These are phyloP conservation scores for Pelusios castaneus DNA, from an alignment of 2,113 vertebrate genomes.

Conservation along the genomic window DNA sequence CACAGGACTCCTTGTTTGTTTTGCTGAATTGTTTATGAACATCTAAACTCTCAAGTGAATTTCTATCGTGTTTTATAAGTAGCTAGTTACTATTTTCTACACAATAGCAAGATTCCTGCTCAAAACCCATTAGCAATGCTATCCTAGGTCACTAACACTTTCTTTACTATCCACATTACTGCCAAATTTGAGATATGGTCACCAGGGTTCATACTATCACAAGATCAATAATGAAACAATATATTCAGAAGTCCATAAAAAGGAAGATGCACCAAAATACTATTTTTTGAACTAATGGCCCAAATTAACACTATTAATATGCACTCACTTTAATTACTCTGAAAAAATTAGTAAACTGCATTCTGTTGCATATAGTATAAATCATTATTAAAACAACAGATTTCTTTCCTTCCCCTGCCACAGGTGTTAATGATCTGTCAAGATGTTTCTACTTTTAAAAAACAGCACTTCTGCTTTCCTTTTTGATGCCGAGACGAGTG, in stretches of 20 bases:
- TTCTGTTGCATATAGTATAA: constrained; percentile 19
- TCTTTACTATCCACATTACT: constrained; percentile 10
- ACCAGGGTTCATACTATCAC: not conserved
- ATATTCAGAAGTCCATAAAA: not conserved
- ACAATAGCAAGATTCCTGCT: not conserved
- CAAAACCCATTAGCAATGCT: not conserved
- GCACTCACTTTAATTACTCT: not conserved
- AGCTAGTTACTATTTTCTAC: not conserved
- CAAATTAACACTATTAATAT: constrained; percentile 27
- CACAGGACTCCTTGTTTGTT: too few relatives aligned
- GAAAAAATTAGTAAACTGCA: constrained; percentile 36
- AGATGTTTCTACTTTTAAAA: constrained; percentile 1
- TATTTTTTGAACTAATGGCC: not conserved
- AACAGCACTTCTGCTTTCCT: not conserved
- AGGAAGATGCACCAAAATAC: not conserved
- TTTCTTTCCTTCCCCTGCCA: not conserved
- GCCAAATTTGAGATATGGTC: not conserved
- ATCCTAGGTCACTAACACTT: not conserved
- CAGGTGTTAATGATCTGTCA: constrained; percentile 46
- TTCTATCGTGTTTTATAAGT: not conserved
- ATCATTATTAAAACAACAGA: constrained; percentile 21
- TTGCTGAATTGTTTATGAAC: not conserved
- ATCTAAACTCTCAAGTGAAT: not conserved
- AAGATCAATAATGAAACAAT: constrained; percentile 34
- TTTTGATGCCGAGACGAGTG: constrained; percentile 15